Conservation (phyloP, 2,888 invertebrate species). For the Barypeithes pellucidus region DNA sequence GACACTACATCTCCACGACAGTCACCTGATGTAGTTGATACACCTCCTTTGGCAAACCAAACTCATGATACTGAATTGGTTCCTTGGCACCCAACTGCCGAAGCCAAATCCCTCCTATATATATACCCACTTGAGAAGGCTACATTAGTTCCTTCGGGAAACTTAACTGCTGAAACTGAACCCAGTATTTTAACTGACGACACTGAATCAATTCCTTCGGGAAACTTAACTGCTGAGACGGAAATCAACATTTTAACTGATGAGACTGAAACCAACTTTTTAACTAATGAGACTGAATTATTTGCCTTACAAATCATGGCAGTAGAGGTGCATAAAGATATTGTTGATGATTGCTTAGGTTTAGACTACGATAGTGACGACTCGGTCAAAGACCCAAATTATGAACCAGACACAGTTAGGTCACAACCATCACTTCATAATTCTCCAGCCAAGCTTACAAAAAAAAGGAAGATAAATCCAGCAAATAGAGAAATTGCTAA, state of each 20-base stretch:
- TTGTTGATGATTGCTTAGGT: constrained; percentile 18
- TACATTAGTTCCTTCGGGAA: constrained; percentile 8
- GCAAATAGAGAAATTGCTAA: neutral
- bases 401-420: constrained; percentile 3
- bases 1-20: constrained; percentile 12
- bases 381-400: too few species aligned
- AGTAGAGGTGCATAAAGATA: too few species aligned
- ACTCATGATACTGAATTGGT: neutral
- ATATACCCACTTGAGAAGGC: constrained; percentile 12
- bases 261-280: too few species aligned
- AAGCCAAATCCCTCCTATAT: neutral
- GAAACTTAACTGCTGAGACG: too few species aligned
- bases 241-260: too few species aligned
- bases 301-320: too few species aligned
- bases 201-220: neutral
- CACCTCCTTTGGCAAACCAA: constrained; percentile 6
- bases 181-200: constrained; percentile 10
- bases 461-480: constrained; percentile 14
- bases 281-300: too few species aligned
- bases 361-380: constrained; percentile 24
- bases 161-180: constrained; percentile 16
- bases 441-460: constrained; percentile 11
- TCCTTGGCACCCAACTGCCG: constrained; percentile 15
- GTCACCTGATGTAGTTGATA: constrained; percentile 16
- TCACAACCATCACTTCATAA: constrained; percentile 14